Evolutionary conservation across 2,797 vertebrate species (phyloP), one percentile per base, ranked within the genome.

Genomic region (Gambelia wislizenii): DNA sequence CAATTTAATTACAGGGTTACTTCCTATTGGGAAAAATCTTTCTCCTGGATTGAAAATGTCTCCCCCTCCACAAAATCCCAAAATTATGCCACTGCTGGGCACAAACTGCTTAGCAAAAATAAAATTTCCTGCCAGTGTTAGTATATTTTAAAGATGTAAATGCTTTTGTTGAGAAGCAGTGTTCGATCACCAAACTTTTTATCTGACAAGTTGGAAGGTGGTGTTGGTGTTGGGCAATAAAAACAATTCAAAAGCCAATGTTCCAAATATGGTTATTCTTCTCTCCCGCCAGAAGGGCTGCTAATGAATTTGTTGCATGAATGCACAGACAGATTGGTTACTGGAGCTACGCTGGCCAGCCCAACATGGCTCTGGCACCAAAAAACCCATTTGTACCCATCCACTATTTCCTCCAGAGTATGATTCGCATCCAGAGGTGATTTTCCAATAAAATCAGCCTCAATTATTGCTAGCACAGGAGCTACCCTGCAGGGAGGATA

Each of bases 301-400:
- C 95, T 97, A 97, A 97, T 97, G 97, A 97, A 97, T 97, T 97
- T 97, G 95, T 96, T 97, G 96, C 97, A 96, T 96, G 96, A 97
- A 96, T 96, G 97, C 96, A 96, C 95, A 97, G 96, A 97, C 96
- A 97, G 95, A 97, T 96, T 97, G 96, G 95, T 92, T 97, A 96
- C 95, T 95, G 92, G 93, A 95, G 95, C 88, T 92, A 91, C 88
- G 92, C 93, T 92, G 92, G 96, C 94, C 93, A 95, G 94, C 91
- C 92, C 95, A 96, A 95, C 88, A 83, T 92, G 92, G 93, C 91
- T 92, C 91, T 95, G 95, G 95, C 95, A 96, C 90, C 91, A 90
- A 94, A 95, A 96, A 94, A 70, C 93, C 93, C 95, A 95, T 95
- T 95, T 91, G 90, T 95, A 94, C 95, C 93, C 95, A 89, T 93